Base-by-base conservation (phyloP, 2,797 vertebrate species). In the Gadopsis marmoratus region DNA sequence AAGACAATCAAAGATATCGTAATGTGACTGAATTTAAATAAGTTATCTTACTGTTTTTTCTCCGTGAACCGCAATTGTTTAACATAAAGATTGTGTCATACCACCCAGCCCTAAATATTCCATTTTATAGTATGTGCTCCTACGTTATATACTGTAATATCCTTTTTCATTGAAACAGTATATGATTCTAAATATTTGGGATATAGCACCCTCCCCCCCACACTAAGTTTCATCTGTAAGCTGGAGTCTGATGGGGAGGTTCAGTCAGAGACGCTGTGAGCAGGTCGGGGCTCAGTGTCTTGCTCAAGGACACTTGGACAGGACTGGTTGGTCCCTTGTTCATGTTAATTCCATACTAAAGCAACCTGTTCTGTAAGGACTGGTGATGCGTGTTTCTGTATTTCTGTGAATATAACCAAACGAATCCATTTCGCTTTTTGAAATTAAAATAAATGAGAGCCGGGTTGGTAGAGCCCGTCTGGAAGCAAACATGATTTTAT, bases 291-390 rank as follows among this genome's bases (percentile, higher is more conserved):
- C 37, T 35, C 26, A 7, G n/a, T 48, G 48, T 48, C 43, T 79
- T 76, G 43, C 37, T 74, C 51, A 85, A 75, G 66, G 66, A 67
- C 70, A 50, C 71, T 60, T 41, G 9, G 41, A 67, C 21, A 59
- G 17, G 45, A 39, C 11, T 19, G 5, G 13, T 33, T n/a, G 48
- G 5, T 14, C 12, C 9, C 1, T 48, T 43, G 9, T 21, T 53
- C 5, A 13, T 62, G n/a, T 74, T 71, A 0, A 62, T 53, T 39
- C 26, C 6, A 79, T 1, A 21, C 26, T 16, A 41, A 7, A 13
- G 17, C 6, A 47, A 70, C 31, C 33, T 14, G 2, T 16, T 29
- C 0, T 41, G 5, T 21, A 19, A 64, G 39, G 29, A 50, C 21
- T 26, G 11, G 7, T 0, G 10, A 50, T 37, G 10, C 50, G 45